These are phyloP conservation scores for Trissonchulus sp. DNA, from an alignment of 2,888 invertebrate species.

Conservation along the genomic window DNA sequence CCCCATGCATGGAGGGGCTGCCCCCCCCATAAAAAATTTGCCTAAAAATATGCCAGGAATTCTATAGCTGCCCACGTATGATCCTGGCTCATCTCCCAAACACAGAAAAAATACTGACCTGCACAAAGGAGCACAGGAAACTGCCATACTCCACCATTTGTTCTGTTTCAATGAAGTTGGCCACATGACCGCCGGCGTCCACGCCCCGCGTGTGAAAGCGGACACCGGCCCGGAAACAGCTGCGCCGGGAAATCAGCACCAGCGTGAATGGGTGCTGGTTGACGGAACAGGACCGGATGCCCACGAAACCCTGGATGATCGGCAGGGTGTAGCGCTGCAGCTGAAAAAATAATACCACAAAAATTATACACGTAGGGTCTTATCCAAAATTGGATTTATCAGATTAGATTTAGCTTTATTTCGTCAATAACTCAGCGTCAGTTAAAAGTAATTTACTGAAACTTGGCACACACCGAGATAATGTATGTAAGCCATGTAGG, in stretches of 20 bases:
- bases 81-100: too few species aligned
- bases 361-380: too few species aligned
- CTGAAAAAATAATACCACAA: conserved; percentile 32
- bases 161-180: conserved; percentile 98
- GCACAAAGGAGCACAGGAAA: conserved; percentile 73
- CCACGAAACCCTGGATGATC: conserved; percentile 75
- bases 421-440: too few species aligned
- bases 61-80: too few species aligned
- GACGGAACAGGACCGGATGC: conserved; percentile 71
- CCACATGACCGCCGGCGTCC: conserved; percentile 78
- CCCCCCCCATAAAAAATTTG: neutral
- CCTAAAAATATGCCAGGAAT: neutral
- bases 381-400: too few species aligned
- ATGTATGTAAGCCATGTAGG: too few species aligned
- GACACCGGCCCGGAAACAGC: conserved; percentile 79
- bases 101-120: too few species aligned
- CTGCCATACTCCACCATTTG: conserved; percentile 59
- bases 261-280: conserved; percentile 76
- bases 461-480: too few species aligned
- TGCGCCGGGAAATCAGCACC: conserved; percentile 80
- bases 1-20: too few species aligned
- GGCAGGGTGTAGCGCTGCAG: conserved; percentile 67
- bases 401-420: too few species aligned
- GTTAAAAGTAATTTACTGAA: too few species aligned
- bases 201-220: conserved; percentile 78